Percentiles rank a stretch among this genome's conserved stretches.
Evolutionary conservation across 2,888 invertebrate genomes (phyloP).

Genomic region (Hemaris fuciformis): DNA sequence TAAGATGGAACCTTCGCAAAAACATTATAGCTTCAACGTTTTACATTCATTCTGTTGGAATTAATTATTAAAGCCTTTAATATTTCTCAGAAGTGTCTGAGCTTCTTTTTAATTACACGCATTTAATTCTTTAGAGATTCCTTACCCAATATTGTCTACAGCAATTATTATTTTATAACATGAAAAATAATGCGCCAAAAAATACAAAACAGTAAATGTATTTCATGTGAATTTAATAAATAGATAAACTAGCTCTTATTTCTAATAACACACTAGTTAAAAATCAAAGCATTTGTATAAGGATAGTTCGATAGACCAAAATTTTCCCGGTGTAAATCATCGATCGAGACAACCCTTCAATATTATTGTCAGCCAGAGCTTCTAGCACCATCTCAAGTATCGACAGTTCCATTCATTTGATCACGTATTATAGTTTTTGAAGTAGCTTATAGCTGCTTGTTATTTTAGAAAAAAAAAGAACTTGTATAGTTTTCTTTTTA

Average conservation of each 20-base stretch:
- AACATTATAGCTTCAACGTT: background rate
- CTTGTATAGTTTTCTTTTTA: background rate
- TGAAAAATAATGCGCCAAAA: background rate
- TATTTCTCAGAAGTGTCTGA: background rate
- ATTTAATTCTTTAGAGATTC: background rate
- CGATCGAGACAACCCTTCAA: background rate
- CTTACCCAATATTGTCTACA: background rate
- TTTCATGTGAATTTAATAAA: too few relatives aligned
- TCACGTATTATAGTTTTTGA: slow-evolving; percentile 13
- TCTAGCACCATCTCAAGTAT: slow-evolving; percentile 23
- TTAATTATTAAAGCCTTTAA: background rate
- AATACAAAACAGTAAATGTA: background rate
- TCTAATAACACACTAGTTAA: too few relatives aligned
- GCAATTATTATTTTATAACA: background rate
- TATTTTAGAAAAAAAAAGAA: background rate
- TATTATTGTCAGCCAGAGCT: background rate
- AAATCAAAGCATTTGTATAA: too few relatives aligned
- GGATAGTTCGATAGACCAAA: too few relatives aligned
- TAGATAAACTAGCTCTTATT: too few relatives aligned
- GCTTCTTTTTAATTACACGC: background rate
- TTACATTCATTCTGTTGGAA: background rate
- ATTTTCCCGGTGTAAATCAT: background rate
- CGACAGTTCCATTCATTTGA: slow-evolving; percentile 17
- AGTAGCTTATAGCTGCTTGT: background rate
- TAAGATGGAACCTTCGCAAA: background rate